Percentiles rank a stretch among this genome's conserved stretches.
phyloP scores from a whole-genome alignment of 2,888 invertebrate species.

The Acleris sparsana region DNA sequence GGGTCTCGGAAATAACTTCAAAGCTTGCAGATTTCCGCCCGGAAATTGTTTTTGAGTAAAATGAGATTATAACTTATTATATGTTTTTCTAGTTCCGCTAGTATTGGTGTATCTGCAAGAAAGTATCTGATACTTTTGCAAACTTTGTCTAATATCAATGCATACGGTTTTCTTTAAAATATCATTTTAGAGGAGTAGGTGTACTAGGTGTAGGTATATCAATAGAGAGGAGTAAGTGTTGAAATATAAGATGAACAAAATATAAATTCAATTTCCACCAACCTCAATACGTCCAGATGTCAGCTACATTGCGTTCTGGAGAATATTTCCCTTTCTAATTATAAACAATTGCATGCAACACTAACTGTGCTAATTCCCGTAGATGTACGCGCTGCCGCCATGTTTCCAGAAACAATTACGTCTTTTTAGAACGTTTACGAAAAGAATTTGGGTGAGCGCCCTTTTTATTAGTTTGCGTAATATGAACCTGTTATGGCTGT shows the following conservation, averaged over 20 bases:
- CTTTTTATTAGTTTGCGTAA: conserved; percentile 56
- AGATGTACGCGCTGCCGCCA: conserved; percentile 38
- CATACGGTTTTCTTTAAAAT: too few species aligned
- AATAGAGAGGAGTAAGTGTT: too few species aligned
- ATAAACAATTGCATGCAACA: conserved; percentile 42
- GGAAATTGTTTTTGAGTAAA: neutral
- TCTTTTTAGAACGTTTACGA: conserved; percentile 56
- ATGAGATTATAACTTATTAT: neutral
- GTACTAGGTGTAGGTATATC: too few species aligned
- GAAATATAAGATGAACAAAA: too few species aligned
- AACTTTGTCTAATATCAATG: too few species aligned
- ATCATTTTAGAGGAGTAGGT: too few species aligned
- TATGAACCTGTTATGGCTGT: conserved; percentile 46
- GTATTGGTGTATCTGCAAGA: too few species aligned
- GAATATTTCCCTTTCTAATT: conserved; percentile 48
- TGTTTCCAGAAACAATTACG: conserved; percentile 71
- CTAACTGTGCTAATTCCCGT: conserved; percentile 62
- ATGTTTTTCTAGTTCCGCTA: too few species aligned
- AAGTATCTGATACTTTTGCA: too few species aligned
- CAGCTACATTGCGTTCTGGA: conserved; percentile 26
- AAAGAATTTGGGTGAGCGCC: conserved; percentile 59
- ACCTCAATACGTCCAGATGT: conserved; percentile 34
- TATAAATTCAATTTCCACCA: conserved; percentile 2
- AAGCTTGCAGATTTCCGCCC: conserved; percentile 21
- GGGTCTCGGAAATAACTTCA: conserved; percentile 19